phyloP scores from a whole-genome alignment of 2,888 invertebrate species.

The Kryphioiulus occultus region DNA sequence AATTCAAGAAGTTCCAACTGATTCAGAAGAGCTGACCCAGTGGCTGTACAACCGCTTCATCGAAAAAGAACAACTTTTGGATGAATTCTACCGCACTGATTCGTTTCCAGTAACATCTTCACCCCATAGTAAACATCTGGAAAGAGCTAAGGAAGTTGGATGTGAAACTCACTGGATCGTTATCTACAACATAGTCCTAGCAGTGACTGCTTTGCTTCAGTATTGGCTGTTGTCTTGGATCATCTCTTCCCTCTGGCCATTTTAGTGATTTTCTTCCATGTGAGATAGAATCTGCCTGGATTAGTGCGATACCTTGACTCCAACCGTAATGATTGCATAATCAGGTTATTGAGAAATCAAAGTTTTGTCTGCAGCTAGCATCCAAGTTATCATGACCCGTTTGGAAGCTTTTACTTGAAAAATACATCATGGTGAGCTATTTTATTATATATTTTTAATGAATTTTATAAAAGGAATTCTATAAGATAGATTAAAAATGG shows the following conservation, averaged over 20 bases:
- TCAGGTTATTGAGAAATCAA: neutral
- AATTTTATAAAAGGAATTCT: neutral
- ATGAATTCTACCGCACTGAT: slow-evolving; percentile 81
- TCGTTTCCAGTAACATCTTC: slow-evolving; percentile 68
- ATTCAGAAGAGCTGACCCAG: slow-evolving; percentile 77
- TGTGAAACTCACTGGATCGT: slow-evolving; percentile 79
- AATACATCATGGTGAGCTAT: neutral
- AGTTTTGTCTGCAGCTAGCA: neutral
- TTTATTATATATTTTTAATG: neutral
- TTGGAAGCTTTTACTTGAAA: neutral
- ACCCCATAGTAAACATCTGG: slow-evolving; percentile 62
- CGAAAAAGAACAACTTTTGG: slow-evolving; percentile 87
- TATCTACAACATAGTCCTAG: slow-evolving; percentile 79
- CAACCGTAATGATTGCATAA: neutral
- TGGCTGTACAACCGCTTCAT: slow-evolving; percentile 89
- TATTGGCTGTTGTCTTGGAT: slow-evolving; percentile 68
- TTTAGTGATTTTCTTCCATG: neutral
- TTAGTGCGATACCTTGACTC: neutral
- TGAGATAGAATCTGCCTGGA: neutral
- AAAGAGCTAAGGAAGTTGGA: slow-evolving; percentile 65
- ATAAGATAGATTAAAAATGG: neutral
- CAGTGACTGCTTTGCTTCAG: slow-evolving; percentile 79
- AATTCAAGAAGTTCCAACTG: slow-evolving; percentile 76
- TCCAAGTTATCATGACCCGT: neutral
- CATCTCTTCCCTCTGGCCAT: neutral